Percentiles rank a stretch among this genome's conserved stretches.
phyloP scores from a whole-genome alignment of 2,888 invertebrate species.

The Mongoloraphidia duomilia region DNA sequence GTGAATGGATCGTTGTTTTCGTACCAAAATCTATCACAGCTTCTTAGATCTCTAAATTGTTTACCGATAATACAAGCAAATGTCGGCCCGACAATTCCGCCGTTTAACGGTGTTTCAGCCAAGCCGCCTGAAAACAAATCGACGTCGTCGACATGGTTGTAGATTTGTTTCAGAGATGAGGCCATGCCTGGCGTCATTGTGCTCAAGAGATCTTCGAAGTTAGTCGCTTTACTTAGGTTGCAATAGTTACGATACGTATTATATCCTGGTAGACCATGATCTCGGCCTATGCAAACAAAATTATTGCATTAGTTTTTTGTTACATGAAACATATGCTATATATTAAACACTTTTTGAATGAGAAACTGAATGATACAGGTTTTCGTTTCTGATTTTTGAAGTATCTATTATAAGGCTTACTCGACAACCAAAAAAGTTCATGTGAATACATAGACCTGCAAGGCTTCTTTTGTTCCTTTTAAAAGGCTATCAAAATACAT shows the following conservation, averaged over 20 bases:
- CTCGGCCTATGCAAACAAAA: conserved; percentile 30
- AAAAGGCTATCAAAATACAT: no score
- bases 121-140: conserved; percentile 62
- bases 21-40: conserved; percentile 60
- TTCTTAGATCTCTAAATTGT: conserved; percentile 47
- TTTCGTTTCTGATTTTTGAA: no score
- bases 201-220: conserved; percentile 37
- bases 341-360: no score
- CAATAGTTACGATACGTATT: conserved; percentile 54
- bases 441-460: no score
- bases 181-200: conserved; percentile 35
- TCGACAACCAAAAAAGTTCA: no score
- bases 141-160: conserved; percentile 49
- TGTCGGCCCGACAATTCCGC: conserved; percentile 52
- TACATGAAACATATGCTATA: no score
- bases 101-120: conserved; percentile 43
- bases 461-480: no score
- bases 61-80: conserved; percentile 60
- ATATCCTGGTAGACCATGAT: conserved; percentile 51
- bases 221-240: conserved; percentile 37
- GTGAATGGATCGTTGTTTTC: conserved; percentile 25
- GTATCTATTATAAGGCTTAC: no score
- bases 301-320: no score
- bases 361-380: no score
- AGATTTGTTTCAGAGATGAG: conserved; percentile 35